Percentiles rank a stretch among this genome's conserved stretches.
Evolutionary conservation across 1,140 invertebrate species (phyloP).

Genomic region (Idris sp.): DNA sequence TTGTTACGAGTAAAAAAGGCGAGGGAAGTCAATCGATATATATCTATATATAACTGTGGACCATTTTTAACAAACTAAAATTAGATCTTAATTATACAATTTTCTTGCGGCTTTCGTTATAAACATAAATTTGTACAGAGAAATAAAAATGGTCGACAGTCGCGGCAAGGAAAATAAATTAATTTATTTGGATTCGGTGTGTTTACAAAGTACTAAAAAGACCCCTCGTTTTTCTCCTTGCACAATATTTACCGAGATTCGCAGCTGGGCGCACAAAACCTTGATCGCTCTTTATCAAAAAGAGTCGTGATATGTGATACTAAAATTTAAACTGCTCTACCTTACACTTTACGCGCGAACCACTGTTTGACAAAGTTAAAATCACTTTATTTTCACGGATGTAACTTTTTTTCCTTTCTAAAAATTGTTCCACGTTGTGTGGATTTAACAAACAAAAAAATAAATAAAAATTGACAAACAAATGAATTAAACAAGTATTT

Average conservation of each 20-base stretch:
- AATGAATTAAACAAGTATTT: slow-evolving; percentile 25
- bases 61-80: slow-evolving; percentile 40
- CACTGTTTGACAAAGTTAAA: slow-evolving; percentile 70
- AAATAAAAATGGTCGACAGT: slow-evolving; percentile 44
- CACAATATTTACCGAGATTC: slow-evolving; percentile 52
- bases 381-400: slow-evolving; percentile 52
- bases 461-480: not conserved
- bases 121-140: slow-evolving; percentile 53
- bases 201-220: slow-evolving; percentile 33
- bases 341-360: slow-evolving; percentile 69
- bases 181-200: slow-evolving; percentile 19
- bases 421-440: no score
- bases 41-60: slow-evolving; percentile 35
- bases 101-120: slow-evolving; percentile 9
- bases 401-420: slow-evolving; percentile 25
- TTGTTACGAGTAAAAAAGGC: slow-evolving; percentile 48
- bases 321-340: slow-evolving; percentile 69
- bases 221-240: slow-evolving; percentile 41
- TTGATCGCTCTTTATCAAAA: slow-evolving; percentile 63
- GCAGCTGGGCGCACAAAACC: slow-evolving; percentile 53
- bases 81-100: slow-evolving; percentile 12
- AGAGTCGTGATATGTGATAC: slow-evolving; percentile 71
- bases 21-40: slow-evolving; percentile 56
- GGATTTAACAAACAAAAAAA: no score
- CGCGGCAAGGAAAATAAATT: slow-evolving; percentile 33